phyloP scores from a whole-genome alignment of 1,140 invertebrate species.

The Temnothorax nylanderi region DNA sequence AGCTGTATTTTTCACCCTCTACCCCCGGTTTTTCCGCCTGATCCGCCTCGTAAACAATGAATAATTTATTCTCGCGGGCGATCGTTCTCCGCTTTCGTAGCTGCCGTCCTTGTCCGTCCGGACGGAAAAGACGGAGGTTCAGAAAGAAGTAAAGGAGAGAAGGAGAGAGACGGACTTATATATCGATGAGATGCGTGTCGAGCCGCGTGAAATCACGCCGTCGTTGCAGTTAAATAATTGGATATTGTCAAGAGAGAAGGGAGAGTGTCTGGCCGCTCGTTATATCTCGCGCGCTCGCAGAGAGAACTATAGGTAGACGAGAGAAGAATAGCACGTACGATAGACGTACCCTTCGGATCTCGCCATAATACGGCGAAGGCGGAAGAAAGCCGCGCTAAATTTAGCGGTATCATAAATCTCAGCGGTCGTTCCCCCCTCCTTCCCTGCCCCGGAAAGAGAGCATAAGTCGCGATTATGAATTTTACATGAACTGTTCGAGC shows the following conservation, averaged over 20 bases:
- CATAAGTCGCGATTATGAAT: constrained; percentile 59
- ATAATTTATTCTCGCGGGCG: constrained; percentile 52
- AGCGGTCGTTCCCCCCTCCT: background rate
- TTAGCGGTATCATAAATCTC: constrained; percentile 47
- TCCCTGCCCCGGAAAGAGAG: constrained; percentile 17
- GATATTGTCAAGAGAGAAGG: constrained; percentile 32
- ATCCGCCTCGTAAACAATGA: constrained; percentile 56
- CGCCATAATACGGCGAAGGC: constrained; percentile 14
- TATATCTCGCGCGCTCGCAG: constrained; percentile 14
- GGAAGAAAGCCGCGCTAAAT: constrained; percentile 54
- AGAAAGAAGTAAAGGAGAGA: background rate
- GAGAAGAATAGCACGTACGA: constrained; percentile 44
- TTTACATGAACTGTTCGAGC: constrained; percentile 46
- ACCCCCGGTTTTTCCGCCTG: constrained; percentile 26
- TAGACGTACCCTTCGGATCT: constrained; percentile 32
- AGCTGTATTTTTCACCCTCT: constrained; percentile 35
- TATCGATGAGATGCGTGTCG: constrained; percentile 24
- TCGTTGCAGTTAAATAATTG: constrained; percentile 51
- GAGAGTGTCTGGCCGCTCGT: background rate
- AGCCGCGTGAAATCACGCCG: constrained; percentile 25
- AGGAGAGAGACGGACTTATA: background rate
- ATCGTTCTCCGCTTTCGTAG: constrained; percentile 22
- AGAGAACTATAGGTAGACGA: background rate
- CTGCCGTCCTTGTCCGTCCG: background rate
- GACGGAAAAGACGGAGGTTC: background rate